Conservation (phyloP, 2,888 invertebrate species). For the Tubulanus polymorphus region DNA sequence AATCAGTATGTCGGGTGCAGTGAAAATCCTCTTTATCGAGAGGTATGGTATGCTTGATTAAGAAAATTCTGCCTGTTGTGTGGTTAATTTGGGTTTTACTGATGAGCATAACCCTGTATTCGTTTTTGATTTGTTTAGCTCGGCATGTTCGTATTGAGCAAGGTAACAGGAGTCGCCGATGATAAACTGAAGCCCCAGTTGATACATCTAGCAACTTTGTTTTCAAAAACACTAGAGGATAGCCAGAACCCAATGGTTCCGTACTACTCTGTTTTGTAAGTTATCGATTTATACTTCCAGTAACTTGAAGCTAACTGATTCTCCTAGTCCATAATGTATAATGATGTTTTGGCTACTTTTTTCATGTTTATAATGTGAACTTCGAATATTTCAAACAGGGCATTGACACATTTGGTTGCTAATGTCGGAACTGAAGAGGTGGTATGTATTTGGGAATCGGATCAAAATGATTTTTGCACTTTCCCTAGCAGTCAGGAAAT, state of each 20-base stretch:
- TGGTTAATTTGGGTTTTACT: neutral
- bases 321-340: slow-evolving; percentile 6
- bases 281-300: neutral
- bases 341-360: neutral
- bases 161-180: slow-evolving; percentile 67
- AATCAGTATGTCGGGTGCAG: slow-evolving; percentile 61
- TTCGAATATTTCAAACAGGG: slow-evolving; percentile 45
- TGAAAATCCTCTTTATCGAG: slow-evolving; percentile 59
- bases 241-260: slow-evolving; percentile 58
- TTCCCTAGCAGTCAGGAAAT: neutral
- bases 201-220: slow-evolving; percentile 59
- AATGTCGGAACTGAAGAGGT: slow-evolving; percentile 64
- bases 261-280: slow-evolving; percentile 60
- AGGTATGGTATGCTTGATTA: slow-evolving; percentile 54
- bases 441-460: slow-evolving; percentile 51
- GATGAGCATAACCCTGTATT: neutral
- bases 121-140: slow-evolving; percentile 55
- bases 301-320: neutral
- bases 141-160: slow-evolving; percentile 66
- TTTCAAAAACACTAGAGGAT: slow-evolving; percentile 58
- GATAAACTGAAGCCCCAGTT: slow-evolving; percentile 68
- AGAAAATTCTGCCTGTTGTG: neutral
- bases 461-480: neutral
- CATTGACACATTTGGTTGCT: slow-evolving; percentile 65
- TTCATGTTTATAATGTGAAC: slow-evolving; percentile 2